These are phyloP conservation scores for Cladopsammia gracilis DNA, from an alignment of 64 coral and sea anemone species.

Conservation along the genomic window DNA sequence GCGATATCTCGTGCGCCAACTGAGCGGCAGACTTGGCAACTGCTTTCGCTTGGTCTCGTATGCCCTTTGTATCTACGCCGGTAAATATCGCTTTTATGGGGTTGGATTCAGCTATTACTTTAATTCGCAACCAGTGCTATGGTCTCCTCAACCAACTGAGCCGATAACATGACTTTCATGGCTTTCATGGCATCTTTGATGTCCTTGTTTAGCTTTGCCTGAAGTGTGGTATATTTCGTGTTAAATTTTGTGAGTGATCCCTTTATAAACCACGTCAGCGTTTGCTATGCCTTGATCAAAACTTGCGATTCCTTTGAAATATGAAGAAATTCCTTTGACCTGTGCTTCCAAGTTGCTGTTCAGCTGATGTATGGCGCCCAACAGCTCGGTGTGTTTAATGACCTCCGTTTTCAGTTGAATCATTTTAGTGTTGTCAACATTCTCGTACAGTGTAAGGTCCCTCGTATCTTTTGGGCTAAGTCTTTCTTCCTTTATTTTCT, in stretches of 20 bases:
- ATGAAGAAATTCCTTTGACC: constrained; percentile 55
- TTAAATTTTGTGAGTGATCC: constrained; percentile 22
- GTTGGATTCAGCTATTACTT: constrained; percentile 31
- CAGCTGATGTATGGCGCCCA: constrained; percentile 18
- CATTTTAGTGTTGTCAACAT: constrained; percentile 19
- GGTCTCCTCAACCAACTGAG: constrained; percentile 18
- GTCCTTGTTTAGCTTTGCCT: not conserved
- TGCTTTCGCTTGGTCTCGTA: constrained; percentile 32
- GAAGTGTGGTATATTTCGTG: not conserved
- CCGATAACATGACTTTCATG: too few species aligned
- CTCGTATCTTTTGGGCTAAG: not conserved
- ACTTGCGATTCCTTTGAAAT: constrained; percentile 52
- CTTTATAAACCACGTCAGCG: constrained; percentile 43
- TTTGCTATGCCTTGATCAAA: constrained; percentile 66
- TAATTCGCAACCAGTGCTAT: not conserved
- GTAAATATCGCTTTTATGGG: constrained; percentile 44
- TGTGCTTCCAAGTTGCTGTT: constrained; percentile 34
- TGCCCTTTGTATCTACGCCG: constrained; percentile 10
- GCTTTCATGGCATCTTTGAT: too few species aligned
- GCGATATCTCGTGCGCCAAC: not conserved
- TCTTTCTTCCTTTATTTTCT: constrained; percentile 58
- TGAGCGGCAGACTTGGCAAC: constrained; percentile 11
- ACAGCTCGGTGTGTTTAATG: constrained; percentile 45
- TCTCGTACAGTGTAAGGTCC: constrained; percentile 8
- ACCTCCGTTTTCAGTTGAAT: constrained; percentile 26